A percentile compares a stretch with the other conserved stretches of the same genome.
Conservation (phyloP, 2,797 vertebrate genomes). For the Sebastes nivosus region DNA sequence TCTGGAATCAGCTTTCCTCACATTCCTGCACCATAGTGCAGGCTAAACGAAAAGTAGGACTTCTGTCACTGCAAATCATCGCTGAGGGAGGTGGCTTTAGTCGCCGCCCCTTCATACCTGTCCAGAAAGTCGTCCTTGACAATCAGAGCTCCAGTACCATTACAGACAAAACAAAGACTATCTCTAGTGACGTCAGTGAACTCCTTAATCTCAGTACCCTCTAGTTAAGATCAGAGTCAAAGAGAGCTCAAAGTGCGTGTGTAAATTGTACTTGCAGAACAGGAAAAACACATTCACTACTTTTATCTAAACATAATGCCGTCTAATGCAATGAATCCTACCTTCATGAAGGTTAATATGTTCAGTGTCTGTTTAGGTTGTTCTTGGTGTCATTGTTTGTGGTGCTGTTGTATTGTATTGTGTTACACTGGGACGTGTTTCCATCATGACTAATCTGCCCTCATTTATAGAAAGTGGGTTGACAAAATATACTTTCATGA, state of each 20-base stretch:
- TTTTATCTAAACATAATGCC: background rate
- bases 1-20: background rate
- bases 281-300: background rate
- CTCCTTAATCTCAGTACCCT: constrained; percentile 23
- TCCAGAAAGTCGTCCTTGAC: constrained; percentile 60
- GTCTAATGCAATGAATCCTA: background rate
- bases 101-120: constrained; percentile 45
- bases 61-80: constrained; percentile 31
- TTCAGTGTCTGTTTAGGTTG: background rate
- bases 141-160: background rate
- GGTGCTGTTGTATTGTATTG: background rate
- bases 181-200: background rate
- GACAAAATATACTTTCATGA: constrained; percentile 5
- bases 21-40: background rate
- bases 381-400: background rate
- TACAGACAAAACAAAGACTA: constrained; percentile 34
- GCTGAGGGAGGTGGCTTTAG: constrained; percentile 31
- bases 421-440: background rate
- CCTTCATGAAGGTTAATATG: background rate
- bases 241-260: background rate
- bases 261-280: background rate
- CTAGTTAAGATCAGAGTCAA: constrained; percentile 3
- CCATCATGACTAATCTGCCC: background rate
- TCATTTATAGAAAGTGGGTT: background rate
- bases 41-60: constrained; percentile 13